Evolutionary conservation across 1,140 invertebrate species (phyloP), one percentile per base, ranked within the genome.

Genomic region (Drosophila lacertosa): DNA sequence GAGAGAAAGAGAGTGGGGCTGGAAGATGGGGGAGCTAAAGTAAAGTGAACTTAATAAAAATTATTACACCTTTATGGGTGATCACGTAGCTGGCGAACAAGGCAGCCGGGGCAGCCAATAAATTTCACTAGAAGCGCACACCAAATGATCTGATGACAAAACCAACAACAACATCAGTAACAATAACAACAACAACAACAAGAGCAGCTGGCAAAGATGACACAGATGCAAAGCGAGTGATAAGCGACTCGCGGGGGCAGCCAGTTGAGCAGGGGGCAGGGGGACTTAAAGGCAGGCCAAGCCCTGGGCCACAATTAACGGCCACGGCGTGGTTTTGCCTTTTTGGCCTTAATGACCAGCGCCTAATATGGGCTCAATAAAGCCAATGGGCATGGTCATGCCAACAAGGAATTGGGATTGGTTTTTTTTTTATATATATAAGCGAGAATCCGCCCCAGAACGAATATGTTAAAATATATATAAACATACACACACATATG

Each of bases 51-150:
- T 88, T 86, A 59, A 86, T 86, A 89, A 88, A 86, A 86, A 86
- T 86, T 88, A 86, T 86, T 86, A 86, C 82, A 88, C 82, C 83
- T 88, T 82, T 86, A 86, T 86, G 82, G 82, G 82, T 86, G 82
- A 86, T 86, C 82, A 86, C 82, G 82, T 86, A 86, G 82, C 66
- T 37, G 53, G 54, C 62, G 79, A 68, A 73, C 70, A 74, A 63
- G 63, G 47, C 45, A 47, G 45, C 18, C 32, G 29, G 63, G 63
- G 53, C 53, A 67, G 40, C 42, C 73, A 72, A 88, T 88, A 86
- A 86, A 86, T 86, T 88, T 60, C 55, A 65, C 82, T 86, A 88
- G 82, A 88, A 86, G 79, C 71, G 55, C 50, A 65, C 66, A 74
- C 53, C 65, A 82, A 77, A 77, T 75, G 73, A 77, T 74, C 72